phyloP scores from a whole-genome alignment of 2,888 invertebrate genomes.

The Eristalis intricaria region DNA sequence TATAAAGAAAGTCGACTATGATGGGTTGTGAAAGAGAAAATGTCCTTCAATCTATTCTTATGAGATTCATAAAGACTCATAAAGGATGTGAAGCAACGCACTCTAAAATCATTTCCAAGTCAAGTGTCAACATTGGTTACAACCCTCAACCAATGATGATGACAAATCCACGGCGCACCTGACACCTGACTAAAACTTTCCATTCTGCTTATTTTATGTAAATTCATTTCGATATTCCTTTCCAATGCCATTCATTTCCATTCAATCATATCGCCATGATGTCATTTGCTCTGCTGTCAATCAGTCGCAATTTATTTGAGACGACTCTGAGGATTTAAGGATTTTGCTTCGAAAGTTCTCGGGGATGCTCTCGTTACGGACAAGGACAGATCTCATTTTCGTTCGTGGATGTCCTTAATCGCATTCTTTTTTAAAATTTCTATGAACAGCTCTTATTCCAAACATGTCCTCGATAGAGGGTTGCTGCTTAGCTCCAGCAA shows the following conservation, averaged over 20 bases:
- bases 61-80: too few species aligned
- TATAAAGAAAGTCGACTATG: too few species aligned
- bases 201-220: slow-evolving; percentile 6
- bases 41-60: too few species aligned
- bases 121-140: slow-evolving; percentile 11
- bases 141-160: slow-evolving; percentile 8
- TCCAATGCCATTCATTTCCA: slow-evolving; percentile 25
- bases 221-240: slow-evolving; percentile 13
- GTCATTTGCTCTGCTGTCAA: slow-evolving; percentile 34
- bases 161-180: slow-evolving; percentile 16
- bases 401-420: slow-evolving; percentile 17
- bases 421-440: slow-evolving; percentile 8
- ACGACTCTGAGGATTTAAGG: slow-evolving; percentile 11
- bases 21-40: too few species aligned
- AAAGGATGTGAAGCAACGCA: neutral
- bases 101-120: slow-evolving; percentile 31
- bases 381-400: slow-evolving; percentile 6
- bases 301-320: slow-evolving; percentile 38
- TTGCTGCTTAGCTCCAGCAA: slow-evolving; percentile 34
- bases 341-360: neutral
- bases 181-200: neutral
- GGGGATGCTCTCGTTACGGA: neutral
- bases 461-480: slow-evolving; percentile 46
- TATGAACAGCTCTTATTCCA: slow-evolving; percentile 32
- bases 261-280: slow-evolving; percentile 35